Evolutionary conservation across 2,797 vertebrate species (phyloP).

Genomic region (Crenuchus spilurus): DNA sequence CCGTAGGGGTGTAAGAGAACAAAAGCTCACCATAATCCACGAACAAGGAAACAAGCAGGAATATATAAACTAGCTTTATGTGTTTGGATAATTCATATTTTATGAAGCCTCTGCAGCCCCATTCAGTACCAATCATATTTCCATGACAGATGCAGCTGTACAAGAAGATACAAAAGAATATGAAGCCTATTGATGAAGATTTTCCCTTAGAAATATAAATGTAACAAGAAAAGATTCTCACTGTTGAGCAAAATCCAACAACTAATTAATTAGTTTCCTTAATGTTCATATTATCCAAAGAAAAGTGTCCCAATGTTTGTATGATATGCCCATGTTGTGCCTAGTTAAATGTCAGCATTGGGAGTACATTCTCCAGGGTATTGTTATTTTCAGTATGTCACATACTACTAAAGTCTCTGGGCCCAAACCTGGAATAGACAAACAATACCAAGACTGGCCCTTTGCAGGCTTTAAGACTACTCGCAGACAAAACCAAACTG

Average conservation of each 20-base stretch:
- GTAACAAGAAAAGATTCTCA: not conserved
- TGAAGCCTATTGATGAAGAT: not conserved
- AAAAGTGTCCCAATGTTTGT: not conserved
- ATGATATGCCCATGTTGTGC: not conserved
- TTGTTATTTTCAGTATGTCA: slow-evolving; percentile 20
- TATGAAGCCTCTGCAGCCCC: not conserved
- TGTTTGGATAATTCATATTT: slow-evolving; percentile 51
- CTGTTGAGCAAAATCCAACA: slow-evolving; percentile 2
- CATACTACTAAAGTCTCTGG: slow-evolving; percentile 26
- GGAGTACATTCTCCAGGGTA: not conserved
- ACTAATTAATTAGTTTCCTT: slow-evolving; percentile 4
- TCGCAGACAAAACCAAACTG: slow-evolving; percentile 40
- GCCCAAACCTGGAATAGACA: slow-evolving; percentile 35
- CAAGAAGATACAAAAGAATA: not conserved
- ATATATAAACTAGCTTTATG: slow-evolving; percentile 41
- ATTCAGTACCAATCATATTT: not conserved
- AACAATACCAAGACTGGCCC: slow-evolving; percentile 29
- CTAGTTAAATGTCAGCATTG: slow-evolving; percentile 4
- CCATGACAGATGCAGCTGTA: not conserved
- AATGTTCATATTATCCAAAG: not conserved
- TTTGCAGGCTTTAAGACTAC: slow-evolving; percentile 31
- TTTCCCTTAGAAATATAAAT: not conserved
- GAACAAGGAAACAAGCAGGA: slow-evolving; percentile 50
- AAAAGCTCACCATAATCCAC: slow-evolving; percentile 57
- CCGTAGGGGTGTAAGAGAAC: slow-evolving; percentile 53